These are phyloP conservation scores for Phylloscopus trochilus DNA, from an alignment of 2,113 vertebrate species.

Conservation along the genomic window DNA sequence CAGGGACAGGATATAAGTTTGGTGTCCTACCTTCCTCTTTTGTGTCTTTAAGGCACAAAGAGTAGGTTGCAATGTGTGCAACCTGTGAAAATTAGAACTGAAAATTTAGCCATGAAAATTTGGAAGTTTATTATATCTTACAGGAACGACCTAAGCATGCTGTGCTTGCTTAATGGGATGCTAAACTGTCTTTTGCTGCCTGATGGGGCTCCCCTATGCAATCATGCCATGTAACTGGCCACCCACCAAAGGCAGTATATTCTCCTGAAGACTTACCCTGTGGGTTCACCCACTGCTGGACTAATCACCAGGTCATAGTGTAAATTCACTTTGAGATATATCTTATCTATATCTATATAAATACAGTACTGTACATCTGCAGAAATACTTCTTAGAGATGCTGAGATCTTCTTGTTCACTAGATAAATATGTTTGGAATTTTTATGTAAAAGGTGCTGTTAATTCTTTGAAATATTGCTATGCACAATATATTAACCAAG, in stretches of 20 bases:
- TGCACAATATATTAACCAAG: neutral
- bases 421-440: conserved; percentile 52
- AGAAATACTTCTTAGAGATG: conserved; percentile 68
- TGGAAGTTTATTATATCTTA: conserved; percentile 47
- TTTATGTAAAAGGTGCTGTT: conserved; percentile 56
- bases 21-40: conserved; percentile 21
- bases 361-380: conserved; percentile 66
- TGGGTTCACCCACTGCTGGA: conserved; percentile 49
- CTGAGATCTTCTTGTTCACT: conserved; percentile 64
- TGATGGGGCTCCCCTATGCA: conserved; percentile 5
- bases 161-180: conserved; percentile 66
- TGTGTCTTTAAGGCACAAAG: conserved; percentile 15
- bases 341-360: conserved; percentile 69
- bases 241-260: conserved; percentile 21
- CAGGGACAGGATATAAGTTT: neutral
- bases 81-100: conserved; percentile 37
- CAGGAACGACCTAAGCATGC: conserved; percentile 56
- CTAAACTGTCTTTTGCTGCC: conserved; percentile 44
- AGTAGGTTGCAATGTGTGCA: neutral
- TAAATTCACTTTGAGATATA: conserved; percentile 72
- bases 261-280: conserved; percentile 29
- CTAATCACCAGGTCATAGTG: conserved; percentile 62
- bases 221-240: conserved; percentile 11
- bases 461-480: conserved; percentile 11
- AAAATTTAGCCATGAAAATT: conserved; percentile 16